These are phyloP conservation scores for Ganaspis sp. DNA, from an alignment of 1,140 invertebrate species.

Conservation along the genomic window DNA sequence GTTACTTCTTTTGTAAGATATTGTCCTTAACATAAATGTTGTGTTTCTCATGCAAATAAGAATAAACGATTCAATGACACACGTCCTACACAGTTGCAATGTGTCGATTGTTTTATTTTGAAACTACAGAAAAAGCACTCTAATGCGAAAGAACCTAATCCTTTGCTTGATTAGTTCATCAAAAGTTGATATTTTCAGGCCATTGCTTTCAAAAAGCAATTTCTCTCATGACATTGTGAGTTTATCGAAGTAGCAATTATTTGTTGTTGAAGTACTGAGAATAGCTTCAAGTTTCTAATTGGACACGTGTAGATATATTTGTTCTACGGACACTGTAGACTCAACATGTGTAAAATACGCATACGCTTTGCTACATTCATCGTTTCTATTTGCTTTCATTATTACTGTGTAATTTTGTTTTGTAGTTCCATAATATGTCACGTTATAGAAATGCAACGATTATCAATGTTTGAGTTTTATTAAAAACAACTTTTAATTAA, in stretches of 20 bases:
- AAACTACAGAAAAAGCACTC: neutral
- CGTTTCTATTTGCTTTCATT: constrained; percentile 14
- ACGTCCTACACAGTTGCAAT: neutral
- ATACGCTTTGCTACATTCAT: neutral
- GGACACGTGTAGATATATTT: constrained; percentile 70
- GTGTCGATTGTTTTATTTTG: neutral
- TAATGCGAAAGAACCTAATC: neutral
- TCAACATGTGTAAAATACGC: constrained; percentile 32
- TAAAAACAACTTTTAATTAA: no score
- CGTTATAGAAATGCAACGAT: neutral
- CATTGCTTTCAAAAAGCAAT: constrained; percentile 23
- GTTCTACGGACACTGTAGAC: constrained; percentile 53
- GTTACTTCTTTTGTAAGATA: no score
- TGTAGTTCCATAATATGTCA: neutral
- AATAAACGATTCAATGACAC: neutral
- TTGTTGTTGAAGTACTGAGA: constrained; percentile 44
- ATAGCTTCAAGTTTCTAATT: constrained; percentile 69
- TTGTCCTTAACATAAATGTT: neutral
- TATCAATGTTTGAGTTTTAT: no score
- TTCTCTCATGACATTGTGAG: neutral
- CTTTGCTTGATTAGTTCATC: neutral
- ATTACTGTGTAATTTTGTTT: constrained; percentile 7
- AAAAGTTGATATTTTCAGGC: constrained; percentile 34
- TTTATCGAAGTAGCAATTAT: constrained; percentile 36
- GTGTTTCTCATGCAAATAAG: neutral